Percentiles rank a stretch among this genome's conserved stretches.
These are phyloP conservation scores for Aurelia sp. DNA, from an alignment of 30 jellyfish, hydroid and myxozoan species.

Conservation along the genomic window DNA sequence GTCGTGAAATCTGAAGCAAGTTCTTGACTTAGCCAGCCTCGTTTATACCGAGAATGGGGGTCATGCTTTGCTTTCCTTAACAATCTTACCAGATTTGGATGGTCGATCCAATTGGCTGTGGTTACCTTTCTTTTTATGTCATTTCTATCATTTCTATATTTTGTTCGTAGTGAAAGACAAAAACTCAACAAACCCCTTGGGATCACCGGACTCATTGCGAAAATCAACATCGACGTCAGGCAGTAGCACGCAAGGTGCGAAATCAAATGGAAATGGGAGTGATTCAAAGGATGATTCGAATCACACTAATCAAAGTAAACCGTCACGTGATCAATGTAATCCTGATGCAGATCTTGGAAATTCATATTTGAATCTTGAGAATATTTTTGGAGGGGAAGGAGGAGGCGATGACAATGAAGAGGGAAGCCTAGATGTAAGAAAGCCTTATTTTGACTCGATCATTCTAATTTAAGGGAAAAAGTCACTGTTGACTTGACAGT, in stretches of 20 bases:
- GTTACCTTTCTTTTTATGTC: no score
- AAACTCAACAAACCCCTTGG: slow-evolving; percentile 36
- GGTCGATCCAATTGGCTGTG: no score
- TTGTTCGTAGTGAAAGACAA: slow-evolving; percentile 49
- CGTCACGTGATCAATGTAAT: slow-evolving; percentile 25
- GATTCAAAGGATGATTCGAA: slow-evolving; percentile 31
- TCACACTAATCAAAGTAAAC: slow-evolving; percentile 25
- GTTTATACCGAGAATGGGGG: no score
- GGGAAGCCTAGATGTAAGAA: slow-evolving; percentile 85
- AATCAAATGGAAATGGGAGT: slow-evolving; percentile 11
- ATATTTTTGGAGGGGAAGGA: slow-evolving; percentile 60
- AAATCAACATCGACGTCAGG: slow-evolving; percentile 25
- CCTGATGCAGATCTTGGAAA: slow-evolving; percentile 75
- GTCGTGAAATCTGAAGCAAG: no score
- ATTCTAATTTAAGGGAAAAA: no score
- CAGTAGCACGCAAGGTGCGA: neutral
- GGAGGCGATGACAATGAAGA: slow-evolving; percentile 85
- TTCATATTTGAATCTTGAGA: slow-evolving; percentile 77
- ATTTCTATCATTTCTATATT: neutral
- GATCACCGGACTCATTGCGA: slow-evolving; percentile 89
- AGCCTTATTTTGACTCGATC: no score
- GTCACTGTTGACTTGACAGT: no score
- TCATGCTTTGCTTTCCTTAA: no score
- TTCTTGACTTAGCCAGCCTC: no score
- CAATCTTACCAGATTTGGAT: no score